Percentiles rank a stretch among this genome's conserved stretches.
These are phyloP conservation scores for Megaceryle maxima DNA, from an alignment of 2,113 vertebrate genomes.

Conservation along the genomic window DNA sequence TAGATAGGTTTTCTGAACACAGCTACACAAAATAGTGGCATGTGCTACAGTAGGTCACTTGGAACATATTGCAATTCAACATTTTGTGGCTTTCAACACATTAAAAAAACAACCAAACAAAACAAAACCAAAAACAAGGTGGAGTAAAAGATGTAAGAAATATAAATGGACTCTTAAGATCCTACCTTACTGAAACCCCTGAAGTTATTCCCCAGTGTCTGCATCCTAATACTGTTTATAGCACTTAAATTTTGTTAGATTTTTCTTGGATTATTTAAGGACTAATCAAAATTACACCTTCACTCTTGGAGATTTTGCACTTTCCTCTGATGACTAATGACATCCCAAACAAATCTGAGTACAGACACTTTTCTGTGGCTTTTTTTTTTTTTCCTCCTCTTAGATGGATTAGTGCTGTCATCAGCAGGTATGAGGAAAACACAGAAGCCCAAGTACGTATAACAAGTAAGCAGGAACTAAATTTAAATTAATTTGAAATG, in stretches of 20 bases:
- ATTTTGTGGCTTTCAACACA: background rate
- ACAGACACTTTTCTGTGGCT: background rate
- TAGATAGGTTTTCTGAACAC: background rate
- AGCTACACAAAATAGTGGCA: background rate
- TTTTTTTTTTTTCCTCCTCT: background rate
- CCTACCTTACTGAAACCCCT: background rate
- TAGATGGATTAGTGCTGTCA: constrained; percentile 32
- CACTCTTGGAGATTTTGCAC: background rate
- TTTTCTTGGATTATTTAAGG: constrained; percentile 41
- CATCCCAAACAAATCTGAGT: constrained; percentile 26
- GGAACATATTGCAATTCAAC: background rate
- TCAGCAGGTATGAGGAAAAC: constrained; percentile 35
- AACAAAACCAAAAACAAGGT: background rate
- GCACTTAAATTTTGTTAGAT: background rate
- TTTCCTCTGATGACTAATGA: constrained; percentile 46
- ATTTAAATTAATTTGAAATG: constrained; percentile 50
- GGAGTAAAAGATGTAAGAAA: background rate
- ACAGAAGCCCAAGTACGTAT: background rate
- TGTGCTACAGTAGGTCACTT: background rate
- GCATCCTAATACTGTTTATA: background rate
- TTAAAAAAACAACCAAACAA: background rate
- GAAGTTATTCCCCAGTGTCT: background rate
- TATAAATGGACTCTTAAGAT: background rate
- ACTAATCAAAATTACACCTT: constrained; percentile 39
- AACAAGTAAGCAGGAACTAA: background rate